These are phyloP conservation scores for Bibio marci DNA, from an alignment of 2,888 invertebrate species.

Conservation along the genomic window DNA sequence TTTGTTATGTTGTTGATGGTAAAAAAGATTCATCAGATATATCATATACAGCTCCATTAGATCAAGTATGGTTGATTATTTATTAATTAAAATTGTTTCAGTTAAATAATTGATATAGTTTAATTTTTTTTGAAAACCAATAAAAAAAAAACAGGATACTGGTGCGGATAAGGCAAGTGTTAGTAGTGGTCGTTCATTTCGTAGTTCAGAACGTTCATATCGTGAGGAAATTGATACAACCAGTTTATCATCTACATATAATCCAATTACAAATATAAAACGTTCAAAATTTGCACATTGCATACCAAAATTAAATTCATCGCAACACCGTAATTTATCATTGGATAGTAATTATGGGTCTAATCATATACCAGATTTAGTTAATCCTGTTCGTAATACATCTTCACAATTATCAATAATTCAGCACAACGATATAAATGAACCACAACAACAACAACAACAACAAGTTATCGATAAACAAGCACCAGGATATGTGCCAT, in stretches of 20 bases:
- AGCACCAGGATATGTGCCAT: too few relatives aligned
- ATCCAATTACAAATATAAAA: not conserved
- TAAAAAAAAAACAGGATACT: slow-evolving; percentile 11
- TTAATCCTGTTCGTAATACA: slow-evolving; percentile 12
- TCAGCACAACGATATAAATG: not conserved
- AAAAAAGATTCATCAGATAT: slow-evolving; percentile 14
- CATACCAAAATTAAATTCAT: slow-evolving; percentile 13
- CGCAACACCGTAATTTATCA: slow-evolving; percentile 15
- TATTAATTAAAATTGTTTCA: not conserved
- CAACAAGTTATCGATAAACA: too few relatives aligned
- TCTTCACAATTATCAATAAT: not conserved
- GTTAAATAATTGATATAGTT: slow-evolving; percentile 1
- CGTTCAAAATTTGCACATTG: slow-evolving; percentile 7
- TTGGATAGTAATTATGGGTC: slow-evolving; percentile 15
- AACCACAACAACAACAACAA: too few relatives aligned
- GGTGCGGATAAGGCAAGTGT: slow-evolving; percentile 17
- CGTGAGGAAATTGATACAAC: slow-evolving; percentile 15
- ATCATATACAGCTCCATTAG: slow-evolving; percentile 15
- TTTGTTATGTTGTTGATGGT: slow-evolving; percentile 24
- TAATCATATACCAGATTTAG: slow-evolving; percentile 16
- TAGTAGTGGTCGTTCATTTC: slow-evolving; percentile 17
- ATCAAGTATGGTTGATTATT: slow-evolving; percentile 12
- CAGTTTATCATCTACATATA: slow-evolving; percentile 11
- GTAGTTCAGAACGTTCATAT: slow-evolving; percentile 16
- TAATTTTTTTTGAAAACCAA: not conserved